A percentile compares a stretch with the other conserved stretches of the same genome.
Evolutionary conservation across 2,888 invertebrate genomes (phyloP).

Genomic region (Chrysolina americana): DNA sequence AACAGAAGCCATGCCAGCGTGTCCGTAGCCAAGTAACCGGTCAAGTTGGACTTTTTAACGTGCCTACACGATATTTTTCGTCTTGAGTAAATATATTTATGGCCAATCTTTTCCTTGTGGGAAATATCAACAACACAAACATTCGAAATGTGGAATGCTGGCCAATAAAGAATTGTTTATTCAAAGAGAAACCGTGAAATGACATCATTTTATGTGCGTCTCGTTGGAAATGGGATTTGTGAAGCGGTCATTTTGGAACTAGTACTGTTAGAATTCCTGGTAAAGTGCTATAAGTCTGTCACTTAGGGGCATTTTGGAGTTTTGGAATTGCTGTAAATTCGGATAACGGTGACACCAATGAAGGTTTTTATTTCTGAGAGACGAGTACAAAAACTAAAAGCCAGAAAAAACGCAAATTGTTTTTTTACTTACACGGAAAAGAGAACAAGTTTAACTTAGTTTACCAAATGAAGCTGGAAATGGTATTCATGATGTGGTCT

Average conservation of each 20-base stretch:
- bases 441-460: no score
- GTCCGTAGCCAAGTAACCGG: not conserved
- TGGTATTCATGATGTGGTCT: no score
- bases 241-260: not conserved
- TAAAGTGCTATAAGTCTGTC: not conserved
- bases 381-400: no score
- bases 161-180: slow-evolving; percentile 32
- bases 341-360: no score
- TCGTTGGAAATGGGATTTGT: slow-evolving; percentile 1
- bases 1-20: not conserved
- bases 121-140: slow-evolving; percentile 35
- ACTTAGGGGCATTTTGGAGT: not conserved
- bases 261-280: slow-evolving; percentile 1
- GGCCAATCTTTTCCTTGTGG: slow-evolving; percentile 26
- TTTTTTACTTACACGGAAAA: no score
- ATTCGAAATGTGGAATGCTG: slow-evolving; percentile 28
- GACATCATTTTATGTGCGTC: slow-evolving; percentile 22
- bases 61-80: slow-evolving; percentile 10
- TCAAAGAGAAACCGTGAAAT: slow-evolving; percentile 25
- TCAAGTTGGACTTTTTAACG: slow-evolving; percentile 19
- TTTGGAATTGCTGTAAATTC: not conserved
- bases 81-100: slow-evolving; percentile 18
- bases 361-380: no score
- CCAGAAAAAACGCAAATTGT: no score
- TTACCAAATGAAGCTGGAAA: no score